A percentile compares a stretch with the other conserved stretches of the same genome.
phyloP scores from a whole-genome alignment of 2,888 invertebrate species.

The Pteria penguin region DNA sequence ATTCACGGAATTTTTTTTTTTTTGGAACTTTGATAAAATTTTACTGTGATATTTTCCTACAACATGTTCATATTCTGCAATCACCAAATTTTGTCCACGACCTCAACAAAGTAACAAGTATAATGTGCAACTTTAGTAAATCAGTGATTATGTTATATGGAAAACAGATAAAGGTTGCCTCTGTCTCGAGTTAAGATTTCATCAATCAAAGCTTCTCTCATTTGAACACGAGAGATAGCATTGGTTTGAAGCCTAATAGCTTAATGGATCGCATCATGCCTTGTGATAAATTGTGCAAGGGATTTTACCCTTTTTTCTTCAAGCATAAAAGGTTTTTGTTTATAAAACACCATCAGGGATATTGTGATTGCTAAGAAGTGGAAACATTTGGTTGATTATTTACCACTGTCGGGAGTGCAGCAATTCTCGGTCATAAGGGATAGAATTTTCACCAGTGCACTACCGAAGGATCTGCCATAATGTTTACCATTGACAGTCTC shows the following conservation, averaged over 20 bases:
- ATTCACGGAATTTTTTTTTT: too few relatives aligned
- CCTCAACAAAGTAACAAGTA: too few relatives aligned
- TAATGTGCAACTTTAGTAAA: not conserved
- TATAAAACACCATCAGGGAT: not conserved
- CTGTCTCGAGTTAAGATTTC: not conserved
- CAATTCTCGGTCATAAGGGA: too few relatives aligned
- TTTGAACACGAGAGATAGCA: not conserved
- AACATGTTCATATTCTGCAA: too few relatives aligned
- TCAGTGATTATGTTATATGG: not conserved
- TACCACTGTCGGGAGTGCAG: not conserved
- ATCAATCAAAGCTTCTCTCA: not conserved
- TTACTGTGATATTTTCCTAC: too few relatives aligned
- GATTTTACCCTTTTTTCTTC: not conserved
- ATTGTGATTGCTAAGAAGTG: conserved; percentile 1
- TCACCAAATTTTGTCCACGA: too few relatives aligned
- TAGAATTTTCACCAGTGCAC: too few relatives aligned
- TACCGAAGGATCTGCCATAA: too few relatives aligned
- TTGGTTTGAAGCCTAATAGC: conserved; percentile 1
- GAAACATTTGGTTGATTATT: not conserved
- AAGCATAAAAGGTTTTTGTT: not conserved
- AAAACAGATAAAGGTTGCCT: not conserved
- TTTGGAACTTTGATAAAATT: too few relatives aligned
- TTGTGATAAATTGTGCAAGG: conserved; percentile 6
- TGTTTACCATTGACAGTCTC: too few relatives aligned
- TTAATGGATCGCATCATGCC: conserved; percentile 11